phyloP scores from a whole-genome alignment of 2,888 invertebrate genomes.

The Magallana nippona region DNA sequence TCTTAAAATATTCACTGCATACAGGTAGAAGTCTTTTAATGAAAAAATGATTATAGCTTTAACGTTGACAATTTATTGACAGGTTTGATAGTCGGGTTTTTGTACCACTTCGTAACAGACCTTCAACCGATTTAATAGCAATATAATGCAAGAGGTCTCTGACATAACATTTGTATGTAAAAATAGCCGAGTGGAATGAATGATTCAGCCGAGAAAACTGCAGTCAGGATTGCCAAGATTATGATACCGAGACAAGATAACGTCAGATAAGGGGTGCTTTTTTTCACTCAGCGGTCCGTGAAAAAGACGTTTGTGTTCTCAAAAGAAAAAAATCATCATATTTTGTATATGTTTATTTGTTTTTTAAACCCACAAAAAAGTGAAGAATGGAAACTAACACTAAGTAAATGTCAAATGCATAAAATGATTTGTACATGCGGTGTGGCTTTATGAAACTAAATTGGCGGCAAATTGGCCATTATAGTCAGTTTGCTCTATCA shows the following conservation, averaged over 20 bases:
- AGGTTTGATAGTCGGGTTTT: background rate
- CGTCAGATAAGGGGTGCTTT: background rate
- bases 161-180: background rate
- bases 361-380: no score
- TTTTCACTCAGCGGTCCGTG: background rate
- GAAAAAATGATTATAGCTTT: background rate
- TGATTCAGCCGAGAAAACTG: background rate
- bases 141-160: background rate
- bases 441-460: no score
- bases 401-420: no score
- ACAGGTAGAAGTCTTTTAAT: background rate
- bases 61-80: background rate
- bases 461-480: no score
- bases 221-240: conserved; percentile 22
- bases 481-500: no score
- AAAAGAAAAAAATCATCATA: no score
- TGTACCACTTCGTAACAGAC: background rate
- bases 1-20: conserved; percentile 7
- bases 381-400: no score
- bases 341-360: no score
- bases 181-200: background rate
- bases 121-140: background rate
- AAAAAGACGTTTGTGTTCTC: no score
- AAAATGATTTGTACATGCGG: no score
- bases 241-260: background rate